phyloP scores from a whole-genome alignment of 2,797 vertebrate genomes.

The Oceanodroma leucorhoa region DNA sequence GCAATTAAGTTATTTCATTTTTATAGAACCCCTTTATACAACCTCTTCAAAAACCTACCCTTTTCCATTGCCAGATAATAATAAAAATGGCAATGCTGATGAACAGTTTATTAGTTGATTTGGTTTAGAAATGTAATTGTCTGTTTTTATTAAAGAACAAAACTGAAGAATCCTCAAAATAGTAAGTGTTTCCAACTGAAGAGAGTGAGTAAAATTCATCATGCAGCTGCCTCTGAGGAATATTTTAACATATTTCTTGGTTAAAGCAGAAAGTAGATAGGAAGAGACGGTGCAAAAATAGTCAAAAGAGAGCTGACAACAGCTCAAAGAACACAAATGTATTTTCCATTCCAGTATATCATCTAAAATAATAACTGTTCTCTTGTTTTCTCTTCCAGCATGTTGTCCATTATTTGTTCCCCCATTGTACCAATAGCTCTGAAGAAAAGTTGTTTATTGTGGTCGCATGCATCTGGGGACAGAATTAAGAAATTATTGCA shows the following conservation, averaged over 20 bases:
- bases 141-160: slow-evolving; percentile 32
- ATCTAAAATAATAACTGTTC: neutral
- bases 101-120: neutral
- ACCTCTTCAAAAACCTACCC: neutral
- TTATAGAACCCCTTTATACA: neutral
- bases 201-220: neutral
- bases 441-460: neutral
- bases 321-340: neutral
- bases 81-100: neutral
- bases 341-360: neutral
- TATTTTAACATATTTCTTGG: neutral
- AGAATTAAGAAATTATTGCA: neutral
- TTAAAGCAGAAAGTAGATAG: neutral
- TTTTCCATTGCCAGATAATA: neutral
- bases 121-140: slow-evolving; percentile 7
- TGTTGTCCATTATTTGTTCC: neutral
- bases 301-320: neutral
- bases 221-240: neutral
- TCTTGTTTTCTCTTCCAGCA: neutral
- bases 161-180: slow-evolving; percentile 1
- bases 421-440: neutral
- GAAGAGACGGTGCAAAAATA: neutral
- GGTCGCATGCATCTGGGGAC: neutral
- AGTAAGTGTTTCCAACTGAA: neutral
- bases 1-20: slow-evolving; percentile 30